Evolutionary conservation across 2,113 vertebrate genomes (phyloP).

Genomic region (Phycodurus eques): DNA sequence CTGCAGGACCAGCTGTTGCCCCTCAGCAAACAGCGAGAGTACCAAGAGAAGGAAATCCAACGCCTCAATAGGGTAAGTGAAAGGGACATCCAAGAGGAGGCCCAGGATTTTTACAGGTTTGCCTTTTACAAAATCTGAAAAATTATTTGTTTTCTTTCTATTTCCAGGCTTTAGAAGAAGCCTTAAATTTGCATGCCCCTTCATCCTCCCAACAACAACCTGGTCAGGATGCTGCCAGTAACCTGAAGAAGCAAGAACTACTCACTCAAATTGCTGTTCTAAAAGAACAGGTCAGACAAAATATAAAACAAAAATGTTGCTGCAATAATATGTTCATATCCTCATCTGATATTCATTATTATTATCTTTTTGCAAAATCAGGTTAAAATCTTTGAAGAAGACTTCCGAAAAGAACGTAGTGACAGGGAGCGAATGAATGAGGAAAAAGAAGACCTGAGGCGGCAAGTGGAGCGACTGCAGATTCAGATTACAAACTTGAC

Average conservation of each 20-base stretch:
- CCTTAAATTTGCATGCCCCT: slow-evolving; percentile 82
- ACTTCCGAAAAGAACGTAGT: slow-evolving; percentile 92
- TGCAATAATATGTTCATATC: background rate
- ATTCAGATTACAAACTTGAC: slow-evolving; percentile 86
- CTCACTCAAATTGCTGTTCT: slow-evolving; percentile 86
- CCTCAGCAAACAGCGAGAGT: slow-evolving; percentile 87
- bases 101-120: too few relatives aligned
- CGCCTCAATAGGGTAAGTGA: slow-evolving; percentile 88
- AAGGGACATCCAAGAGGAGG: background rate
- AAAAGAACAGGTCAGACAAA: slow-evolving; percentile 62
- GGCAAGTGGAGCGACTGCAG: slow-evolving; percentile 89
- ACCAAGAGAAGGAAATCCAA: slow-evolving; percentile 96
- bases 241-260: slow-evolving; percentile 84
- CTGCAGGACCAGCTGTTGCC: slow-evolving; percentile 91
- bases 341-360: background rate
- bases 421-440: slow-evolving; percentile 97
- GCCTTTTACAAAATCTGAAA: background rate
- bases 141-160: background rate
- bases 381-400: slow-evolving; percentile 98
- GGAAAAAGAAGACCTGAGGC: slow-evolving; percentile 93
- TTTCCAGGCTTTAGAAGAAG: slow-evolving; percentile 88
- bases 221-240: slow-evolving; percentile 69
- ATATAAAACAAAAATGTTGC: background rate
- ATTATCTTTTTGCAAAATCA: slow-evolving; percentile 39
- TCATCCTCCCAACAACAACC: slow-evolving; percentile 75